Evolutionary conservation across 2,113 vertebrate species (phyloP).

Genomic region (Galemys pyrenaicus): DNA sequence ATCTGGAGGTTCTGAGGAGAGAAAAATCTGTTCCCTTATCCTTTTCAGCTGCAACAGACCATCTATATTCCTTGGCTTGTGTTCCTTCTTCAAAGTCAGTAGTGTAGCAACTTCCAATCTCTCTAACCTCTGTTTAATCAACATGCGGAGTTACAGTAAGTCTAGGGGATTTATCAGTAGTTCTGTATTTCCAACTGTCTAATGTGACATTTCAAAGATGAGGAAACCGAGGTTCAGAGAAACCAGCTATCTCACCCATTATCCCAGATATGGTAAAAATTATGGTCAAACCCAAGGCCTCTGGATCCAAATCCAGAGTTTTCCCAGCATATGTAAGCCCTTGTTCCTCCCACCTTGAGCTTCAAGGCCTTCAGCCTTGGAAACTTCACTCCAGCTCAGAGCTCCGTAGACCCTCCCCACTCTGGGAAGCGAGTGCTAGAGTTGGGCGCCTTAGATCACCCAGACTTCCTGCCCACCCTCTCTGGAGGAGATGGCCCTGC

Average conservation of each 20-base stretch:
- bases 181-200: background rate
- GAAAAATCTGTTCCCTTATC: background rate
- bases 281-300: background rate
- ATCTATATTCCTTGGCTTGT: background rate
- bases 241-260: background rate
- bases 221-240: background rate
- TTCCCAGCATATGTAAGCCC: background rate
- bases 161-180: background rate
- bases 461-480: too few relatives aligned
- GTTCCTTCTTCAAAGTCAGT: background rate
- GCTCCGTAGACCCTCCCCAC: accelerated
- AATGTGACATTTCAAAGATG: background rate
- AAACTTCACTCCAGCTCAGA: background rate
- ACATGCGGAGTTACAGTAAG: background rate
- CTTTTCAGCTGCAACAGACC: background rate
- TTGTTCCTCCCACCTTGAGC: background rate
- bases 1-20: background rate
- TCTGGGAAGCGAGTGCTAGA: background rate
- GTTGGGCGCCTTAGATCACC: too few relatives aligned
- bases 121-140: background rate
- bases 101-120: background rate
- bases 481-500: background rate
- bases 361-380: background rate
- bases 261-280: background rate
- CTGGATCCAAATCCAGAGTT: background rate